Conservation (phyloP, 2,888 invertebrate genomes). For the Drosophila mulleri region DNA sequence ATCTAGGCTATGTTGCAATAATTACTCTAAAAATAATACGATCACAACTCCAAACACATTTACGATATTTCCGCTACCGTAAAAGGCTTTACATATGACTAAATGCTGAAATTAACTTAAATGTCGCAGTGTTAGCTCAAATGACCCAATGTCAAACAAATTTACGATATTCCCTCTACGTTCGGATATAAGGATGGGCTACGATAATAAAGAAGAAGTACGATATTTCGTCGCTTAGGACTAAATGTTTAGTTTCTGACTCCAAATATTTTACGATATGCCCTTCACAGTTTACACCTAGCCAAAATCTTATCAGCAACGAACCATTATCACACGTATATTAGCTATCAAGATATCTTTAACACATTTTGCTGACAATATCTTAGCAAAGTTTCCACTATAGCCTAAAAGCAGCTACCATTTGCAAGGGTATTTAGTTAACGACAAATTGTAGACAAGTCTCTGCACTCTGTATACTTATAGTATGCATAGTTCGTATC, state of each 20-base stretch:
- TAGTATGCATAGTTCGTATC: slow-evolving; percentile 28
- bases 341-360: slow-evolving; percentile 1
- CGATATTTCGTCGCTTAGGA: neutral
- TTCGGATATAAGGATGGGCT: no score
- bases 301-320: neutral
- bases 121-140: no score
- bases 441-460: slow-evolving; percentile 1
- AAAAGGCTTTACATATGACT: neutral
- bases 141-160: no score
- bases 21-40: neutral
- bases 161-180: neutral
- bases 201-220: neutral
- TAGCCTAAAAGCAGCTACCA: neutral
- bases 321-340: slow-evolving; percentile 5
- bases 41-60: neutral
- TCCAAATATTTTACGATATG: neutral
- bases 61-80: neutral
- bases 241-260: neutral
- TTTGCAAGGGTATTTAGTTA: neutral
- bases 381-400: neutral
- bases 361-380: neutral
- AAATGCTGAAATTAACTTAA: neutral
- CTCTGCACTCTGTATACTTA: neutral
- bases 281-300: neutral
- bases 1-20: no score